Percentiles rank a stretch among this genome's conserved stretches.
phyloP scores from a whole-genome alignment of 2,113 vertebrate genomes.

The Atherinomorus stipes region DNA sequence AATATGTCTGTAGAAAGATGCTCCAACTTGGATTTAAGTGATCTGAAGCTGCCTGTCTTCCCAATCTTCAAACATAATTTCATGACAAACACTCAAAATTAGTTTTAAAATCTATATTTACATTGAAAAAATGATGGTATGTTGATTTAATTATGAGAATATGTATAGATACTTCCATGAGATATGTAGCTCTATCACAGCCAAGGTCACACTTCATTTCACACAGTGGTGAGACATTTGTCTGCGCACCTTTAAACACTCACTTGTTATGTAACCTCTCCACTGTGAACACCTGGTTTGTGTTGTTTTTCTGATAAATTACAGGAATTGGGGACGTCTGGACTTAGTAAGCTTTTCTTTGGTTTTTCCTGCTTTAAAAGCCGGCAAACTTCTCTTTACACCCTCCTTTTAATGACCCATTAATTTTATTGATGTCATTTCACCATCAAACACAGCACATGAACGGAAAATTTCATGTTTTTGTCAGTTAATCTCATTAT shows the following conservation, averaged over 20 bases:
- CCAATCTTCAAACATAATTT: not conserved
- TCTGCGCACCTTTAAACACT: not conserved
- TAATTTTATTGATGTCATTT: not conserved
- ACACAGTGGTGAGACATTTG: no score
- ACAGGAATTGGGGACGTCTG: constrained; percentile 17
- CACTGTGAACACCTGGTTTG: not conserved
- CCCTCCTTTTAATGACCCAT: not conserved
- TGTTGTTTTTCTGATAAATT: constrained; percentile 1
- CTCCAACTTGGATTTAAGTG: not conserved
- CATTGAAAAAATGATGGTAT: no score
- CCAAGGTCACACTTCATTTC: no score
- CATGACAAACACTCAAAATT: no score
- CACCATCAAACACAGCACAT: not conserved
- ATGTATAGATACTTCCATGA: no score
- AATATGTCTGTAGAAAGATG: not conserved
- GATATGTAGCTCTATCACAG: no score
- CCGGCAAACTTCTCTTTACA: no score
- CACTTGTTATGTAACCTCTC: not conserved
- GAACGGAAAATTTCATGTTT: not conserved
- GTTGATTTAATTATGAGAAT: no score
- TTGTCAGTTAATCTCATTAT: not conserved
- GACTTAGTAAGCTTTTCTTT: rapidly evolving
- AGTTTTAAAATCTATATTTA: no score
- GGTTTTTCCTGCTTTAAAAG: no score
- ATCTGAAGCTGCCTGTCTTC: constrained; percentile 3